Percentiles rank a stretch among this genome's conserved stretches.
Evolutionary conservation across 37 sponge, comb jelly and placozoan genomes (phyloP).

Genomic region (Aplysina aerophoba): DNA sequence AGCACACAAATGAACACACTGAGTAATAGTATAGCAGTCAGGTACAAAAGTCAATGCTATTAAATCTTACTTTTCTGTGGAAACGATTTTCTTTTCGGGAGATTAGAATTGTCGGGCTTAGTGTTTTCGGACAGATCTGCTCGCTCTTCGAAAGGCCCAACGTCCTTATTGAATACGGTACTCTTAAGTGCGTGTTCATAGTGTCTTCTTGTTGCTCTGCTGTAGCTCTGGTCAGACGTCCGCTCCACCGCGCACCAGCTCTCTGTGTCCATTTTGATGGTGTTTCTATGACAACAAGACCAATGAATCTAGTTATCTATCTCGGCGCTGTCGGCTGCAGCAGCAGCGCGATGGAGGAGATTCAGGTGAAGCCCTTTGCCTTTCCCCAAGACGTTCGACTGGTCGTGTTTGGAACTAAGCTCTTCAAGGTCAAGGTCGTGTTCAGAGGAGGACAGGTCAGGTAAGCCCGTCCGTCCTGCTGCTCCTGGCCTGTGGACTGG

Average conservation of each 20-base stretch:
- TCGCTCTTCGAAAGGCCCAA: constrained; percentile 19
- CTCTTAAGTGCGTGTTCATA: constrained; percentile 64
- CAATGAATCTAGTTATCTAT: not conserved
- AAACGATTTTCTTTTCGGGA: constrained; percentile 63
- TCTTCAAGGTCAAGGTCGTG: constrained; percentile 14
- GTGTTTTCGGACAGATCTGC: constrained; percentile 36
- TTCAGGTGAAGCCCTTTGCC: not conserved
- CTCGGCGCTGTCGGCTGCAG: not conserved
- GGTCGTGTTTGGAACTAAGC: constrained; percentile 42
- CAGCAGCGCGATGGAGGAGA: too few relatives aligned
- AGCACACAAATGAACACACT: too few relatives aligned
- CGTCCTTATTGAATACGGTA: constrained; percentile 55
- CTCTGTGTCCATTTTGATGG: constrained; percentile 76
- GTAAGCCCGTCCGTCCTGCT: constrained; percentile 27
- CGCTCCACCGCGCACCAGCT: constrained; percentile 90
- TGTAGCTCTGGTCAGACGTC: constrained; percentile 75
- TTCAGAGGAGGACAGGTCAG: constrained; percentile 56
- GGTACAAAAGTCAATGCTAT: too few relatives aligned
- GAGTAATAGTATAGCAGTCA: too few relatives aligned
- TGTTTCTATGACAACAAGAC: constrained; percentile 34
- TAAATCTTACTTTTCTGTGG: constrained; percentile 68
- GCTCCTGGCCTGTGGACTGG: not conserved
- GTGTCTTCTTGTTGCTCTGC: constrained; percentile 71
- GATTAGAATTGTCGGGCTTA: constrained; percentile 11
- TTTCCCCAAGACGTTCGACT: constrained; percentile 58